Percentiles rank a stretch among this genome's conserved stretches.
Conservation (phyloP, 2,888 invertebrate genomes). For the Cecidostiba fungosa region DNA sequence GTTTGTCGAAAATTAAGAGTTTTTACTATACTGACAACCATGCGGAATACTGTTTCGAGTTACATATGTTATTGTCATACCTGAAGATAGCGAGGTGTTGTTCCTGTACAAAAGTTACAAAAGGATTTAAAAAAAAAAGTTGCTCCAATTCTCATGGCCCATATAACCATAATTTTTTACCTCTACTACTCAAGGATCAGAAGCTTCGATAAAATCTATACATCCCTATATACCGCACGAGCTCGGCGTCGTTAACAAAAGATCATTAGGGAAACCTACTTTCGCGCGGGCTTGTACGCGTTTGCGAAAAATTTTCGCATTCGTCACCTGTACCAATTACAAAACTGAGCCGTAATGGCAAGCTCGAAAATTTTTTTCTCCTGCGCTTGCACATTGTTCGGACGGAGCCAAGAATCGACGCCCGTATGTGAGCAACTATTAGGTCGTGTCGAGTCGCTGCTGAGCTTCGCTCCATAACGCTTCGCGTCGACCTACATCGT, state of each 20-base stretch:
- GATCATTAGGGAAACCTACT: conserved; percentile 11
- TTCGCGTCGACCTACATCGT: conserved; percentile 40
- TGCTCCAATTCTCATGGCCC: too few species aligned
- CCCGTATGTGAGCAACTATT: not conserved
- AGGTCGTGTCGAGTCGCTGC: not conserved
- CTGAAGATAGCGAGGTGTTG: too few species aligned
- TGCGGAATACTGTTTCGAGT: not conserved
- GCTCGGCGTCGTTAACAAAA: conserved; percentile 11
- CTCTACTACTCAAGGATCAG: not conserved
- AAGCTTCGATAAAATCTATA: not conserved
- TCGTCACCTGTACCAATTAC: not conserved
- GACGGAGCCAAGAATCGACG: not conserved
- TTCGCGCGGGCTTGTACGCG: not conserved
- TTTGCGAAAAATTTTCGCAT: not conserved
- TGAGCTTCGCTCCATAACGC: conserved; percentile 4
- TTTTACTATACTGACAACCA: not conserved
- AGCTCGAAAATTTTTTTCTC: not conserved
- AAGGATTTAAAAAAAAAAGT: too few species aligned
- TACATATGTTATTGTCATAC: too few species aligned
- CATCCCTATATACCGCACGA: not conserved
- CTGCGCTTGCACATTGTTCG: not conserved
- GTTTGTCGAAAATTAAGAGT: not conserved
- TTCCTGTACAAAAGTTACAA: too few species aligned
- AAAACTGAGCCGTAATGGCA: not conserved
- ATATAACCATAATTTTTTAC: too few species aligned